Evolutionary conservation across 2,113 vertebrate genomes (phyloP).

Genomic region (Balaeniceps rex): DNA sequence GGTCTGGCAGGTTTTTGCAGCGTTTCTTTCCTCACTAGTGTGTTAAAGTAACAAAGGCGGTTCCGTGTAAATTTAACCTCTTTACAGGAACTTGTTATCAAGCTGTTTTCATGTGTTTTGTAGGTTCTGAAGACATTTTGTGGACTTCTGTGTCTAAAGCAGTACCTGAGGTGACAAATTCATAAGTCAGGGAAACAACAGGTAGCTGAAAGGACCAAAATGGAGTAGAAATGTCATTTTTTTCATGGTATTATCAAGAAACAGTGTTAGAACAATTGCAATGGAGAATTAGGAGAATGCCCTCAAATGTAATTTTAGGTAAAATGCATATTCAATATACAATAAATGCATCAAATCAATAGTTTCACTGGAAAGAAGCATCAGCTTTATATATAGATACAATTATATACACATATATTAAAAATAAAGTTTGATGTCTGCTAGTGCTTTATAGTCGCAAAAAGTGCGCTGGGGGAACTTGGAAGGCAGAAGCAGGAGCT

Average conservation of each 20-base stretch:
- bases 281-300: not conserved
- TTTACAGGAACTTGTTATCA: accelerated
- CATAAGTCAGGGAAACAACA: not conserved
- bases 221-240: not conserved
- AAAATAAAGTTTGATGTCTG: not conserved
- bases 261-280: not conserved
- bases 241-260: not conserved
- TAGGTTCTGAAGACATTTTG: accelerated
- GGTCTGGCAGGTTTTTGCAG: not conserved
- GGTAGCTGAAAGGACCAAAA: not conserved
- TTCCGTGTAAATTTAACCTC: accelerated
- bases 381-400: not conserved
- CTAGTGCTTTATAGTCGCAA: not conserved
- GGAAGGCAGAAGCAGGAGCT: not conserved
- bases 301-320: not conserved
- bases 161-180: not conserved
- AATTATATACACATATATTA: not conserved
- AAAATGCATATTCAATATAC: not conserved
- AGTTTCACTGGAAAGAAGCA: not conserved
- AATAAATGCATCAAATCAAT: not conserved
- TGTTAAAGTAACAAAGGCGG: accelerated
- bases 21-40: accelerated
- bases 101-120: accelerated
- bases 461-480: not conserved
- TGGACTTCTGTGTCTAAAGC: not conserved